Percentiles rank a stretch among this genome's conserved stretches.
phyloP scores from a whole-genome alignment of 2,797 vertebrate genomes.

The Falco concolor region DNA sequence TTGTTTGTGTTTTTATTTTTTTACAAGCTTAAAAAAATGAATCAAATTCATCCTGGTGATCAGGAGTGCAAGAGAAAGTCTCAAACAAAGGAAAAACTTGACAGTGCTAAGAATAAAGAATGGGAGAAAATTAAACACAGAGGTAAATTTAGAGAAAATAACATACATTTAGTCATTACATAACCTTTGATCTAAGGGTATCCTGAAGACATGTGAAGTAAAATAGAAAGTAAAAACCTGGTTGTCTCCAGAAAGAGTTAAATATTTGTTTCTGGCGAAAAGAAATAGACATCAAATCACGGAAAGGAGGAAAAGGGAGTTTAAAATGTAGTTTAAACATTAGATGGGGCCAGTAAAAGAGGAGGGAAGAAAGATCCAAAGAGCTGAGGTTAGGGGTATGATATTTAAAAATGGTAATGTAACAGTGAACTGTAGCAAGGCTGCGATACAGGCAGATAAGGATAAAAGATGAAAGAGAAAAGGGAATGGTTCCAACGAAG shows the following conservation, averaged over 20 bases:
- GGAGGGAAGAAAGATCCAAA: not conserved
- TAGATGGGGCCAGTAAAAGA: not conserved
- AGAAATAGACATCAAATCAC: not conserved
- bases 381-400: not conserved
- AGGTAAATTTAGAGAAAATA: not conserved
- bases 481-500: not conserved
- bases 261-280: not conserved
- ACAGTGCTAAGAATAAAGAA: not conserved
- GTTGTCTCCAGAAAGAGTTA: not conserved
- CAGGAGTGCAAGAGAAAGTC: not conserved
- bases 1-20: not conserved
- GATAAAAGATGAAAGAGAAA: not conserved
- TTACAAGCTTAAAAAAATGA: not conserved
- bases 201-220: not conserved
- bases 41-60: not conserved
- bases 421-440: not conserved
- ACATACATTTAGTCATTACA: not conserved
- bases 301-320: not conserved
- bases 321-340: not conserved
- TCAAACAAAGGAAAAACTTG: not conserved
- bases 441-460: not conserved
- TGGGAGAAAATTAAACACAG: not conserved
- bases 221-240: not conserved
- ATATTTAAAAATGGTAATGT: not conserved
- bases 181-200: not conserved